Base-by-base conservation (phyloP, 2,888 invertebrate species). In the Teinopalpus imperialis region DNA sequence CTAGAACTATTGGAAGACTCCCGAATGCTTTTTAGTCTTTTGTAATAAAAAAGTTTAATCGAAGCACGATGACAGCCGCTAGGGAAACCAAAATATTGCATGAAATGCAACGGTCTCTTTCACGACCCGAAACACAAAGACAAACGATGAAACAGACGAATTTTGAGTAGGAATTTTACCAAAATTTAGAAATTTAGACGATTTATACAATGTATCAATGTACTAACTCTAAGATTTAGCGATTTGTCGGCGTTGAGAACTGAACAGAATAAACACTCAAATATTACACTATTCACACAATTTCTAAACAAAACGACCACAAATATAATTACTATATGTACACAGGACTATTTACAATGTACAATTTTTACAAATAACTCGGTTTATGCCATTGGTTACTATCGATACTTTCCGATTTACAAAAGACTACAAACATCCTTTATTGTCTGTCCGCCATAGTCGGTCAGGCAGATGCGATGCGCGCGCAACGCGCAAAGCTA, bases 321-420 rank as follows among this genome's bases (percentile, higher is more conserved):
- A 91, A 91, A 91, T 91, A 91, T 91, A 91, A 91, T 87, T 90
- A 92, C 92, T 92, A 92, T 91, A 92, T 92, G 90, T 92, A 92
- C 92, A 92, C 90, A 80, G 83, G 89, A 91, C 92, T 92, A 92
- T 92, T 91, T 92, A 92, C 92, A 92, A 92, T 91, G 90, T 91
- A 91, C 91, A 91, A 89, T 90, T 90, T 89, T 87, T 89, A 90
- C 89, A 90, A 83, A 87, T 90, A 88, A 83, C 81, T 79, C 83
- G 83, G 77, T 82, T 92, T 92, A 92, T 86, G 91, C 91, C 92
- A 92, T 92, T 90, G 90, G 92, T 89, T 90, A 87, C 79, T 77
- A 85, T 89, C 89, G 91, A 92, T 91, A 90, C 89, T 90, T 86
- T 85, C 80, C 80, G 91, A 89, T 89, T 85, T 79, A 81, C 72